A percentile compares a stretch with the other conserved stretches of the same genome.
These are phyloP conservation scores for Tipula lateralis DNA, from an alignment of 2,888 invertebrate species.

Conservation along the genomic window DNA sequence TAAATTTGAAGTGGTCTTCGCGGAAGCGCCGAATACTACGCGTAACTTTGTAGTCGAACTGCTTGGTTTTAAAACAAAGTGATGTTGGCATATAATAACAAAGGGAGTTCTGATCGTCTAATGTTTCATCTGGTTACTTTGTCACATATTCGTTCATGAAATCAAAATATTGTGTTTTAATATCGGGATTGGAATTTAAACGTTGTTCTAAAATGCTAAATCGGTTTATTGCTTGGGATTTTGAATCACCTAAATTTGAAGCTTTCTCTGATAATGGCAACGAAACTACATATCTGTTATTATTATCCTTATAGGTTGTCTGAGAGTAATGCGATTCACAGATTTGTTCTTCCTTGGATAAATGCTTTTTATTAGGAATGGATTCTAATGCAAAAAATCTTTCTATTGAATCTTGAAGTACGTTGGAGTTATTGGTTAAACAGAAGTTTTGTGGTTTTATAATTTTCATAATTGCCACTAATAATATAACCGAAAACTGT, in stretches of 20 bases:
- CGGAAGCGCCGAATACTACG: neutral
- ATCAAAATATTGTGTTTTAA: neutral
- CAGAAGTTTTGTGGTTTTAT: neutral
- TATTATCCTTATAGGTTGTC: neutral
- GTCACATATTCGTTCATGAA: neutral
- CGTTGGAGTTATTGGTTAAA: neutral
- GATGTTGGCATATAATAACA: neutral
- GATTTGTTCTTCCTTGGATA: neutral
- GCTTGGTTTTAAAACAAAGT: neutral
- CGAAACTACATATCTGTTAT: neutral
- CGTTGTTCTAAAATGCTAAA: neutral
- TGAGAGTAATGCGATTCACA: neutral
- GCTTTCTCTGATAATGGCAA: neutral
- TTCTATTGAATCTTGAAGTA: neutral
- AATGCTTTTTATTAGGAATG: neutral
- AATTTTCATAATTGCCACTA: neutral
- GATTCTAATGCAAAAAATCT: neutral
- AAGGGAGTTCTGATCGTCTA: neutral
- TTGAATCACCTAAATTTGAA: neutral
- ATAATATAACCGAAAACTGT: neutral
- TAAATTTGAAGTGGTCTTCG: neutral
- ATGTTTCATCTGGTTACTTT: neutral
- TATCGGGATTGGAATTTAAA: neutral
- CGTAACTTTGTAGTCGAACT: neutral
- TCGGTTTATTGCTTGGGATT: neutral